Evolutionary conservation across 2,113 vertebrate genomes (phyloP), one percentile per base, ranked within the genome.

Genomic region (Haemorhous mexicanus): DNA sequence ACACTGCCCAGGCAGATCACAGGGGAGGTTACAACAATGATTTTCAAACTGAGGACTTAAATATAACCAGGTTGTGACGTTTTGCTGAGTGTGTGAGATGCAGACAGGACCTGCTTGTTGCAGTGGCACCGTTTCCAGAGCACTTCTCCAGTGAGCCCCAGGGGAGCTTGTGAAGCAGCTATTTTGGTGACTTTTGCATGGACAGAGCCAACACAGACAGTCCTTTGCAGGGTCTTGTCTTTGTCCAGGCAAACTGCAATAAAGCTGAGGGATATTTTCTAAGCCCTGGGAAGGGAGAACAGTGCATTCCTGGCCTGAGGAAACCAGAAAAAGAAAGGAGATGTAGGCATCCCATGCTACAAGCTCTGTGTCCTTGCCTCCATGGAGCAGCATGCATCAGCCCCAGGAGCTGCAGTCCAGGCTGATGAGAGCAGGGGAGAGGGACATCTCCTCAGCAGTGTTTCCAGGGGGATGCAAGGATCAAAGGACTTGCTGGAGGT

Each of bases 71-170:
- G 46, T 58, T 44, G 75, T 77, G 69, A 80, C 35, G 9, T 95
- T 97, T 62, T 96, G 97, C 96, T 96, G 97, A 97, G 93, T 67
- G 53, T 91, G 80, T 76, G 7, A 69, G 73, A 41, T 2, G 11
- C 67, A 39, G 79, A 52, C 63, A 87, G 56, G 35, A 50, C 78
- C 89, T 66, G 84, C 92, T 75, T 76, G 69, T 77, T 91, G 79
- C 84, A 78, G 93, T 4, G 19, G 44, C 90, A 50, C 58, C 20
- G 7, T 63, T 79, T 84, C 58, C 61, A 63, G 83, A 50, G 33
- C 9, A 1, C 43, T 63, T 77, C 69, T 94, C 16, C 82, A 69
- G 63, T 56, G 0, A 70, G 55, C 37, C 39, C 46, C 53, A 24
- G 56, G 73, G 41, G 43, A 89, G 59, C 56, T 68, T 26, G 13